Evolutionary conservation across 1,140 invertebrate genomes (phyloP).

Genomic region (Polypedilum pembai): DNA sequence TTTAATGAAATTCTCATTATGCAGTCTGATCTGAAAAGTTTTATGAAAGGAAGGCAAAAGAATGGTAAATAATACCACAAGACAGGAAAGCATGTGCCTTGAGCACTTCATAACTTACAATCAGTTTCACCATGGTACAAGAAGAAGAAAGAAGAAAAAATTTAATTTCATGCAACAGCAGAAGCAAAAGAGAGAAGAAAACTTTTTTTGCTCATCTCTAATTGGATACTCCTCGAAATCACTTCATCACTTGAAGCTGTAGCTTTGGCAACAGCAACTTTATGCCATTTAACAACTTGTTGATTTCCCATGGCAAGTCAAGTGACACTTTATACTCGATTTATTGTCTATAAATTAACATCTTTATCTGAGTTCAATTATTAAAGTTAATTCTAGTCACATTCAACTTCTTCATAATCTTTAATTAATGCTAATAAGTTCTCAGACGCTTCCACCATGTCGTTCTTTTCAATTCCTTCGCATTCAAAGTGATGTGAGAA

Average conservation of each 20-base stretch:
- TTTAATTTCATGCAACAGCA: no score
- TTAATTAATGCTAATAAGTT: constrained; percentile 56
- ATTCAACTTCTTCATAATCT: constrained; percentile 49
- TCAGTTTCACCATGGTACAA: no score
- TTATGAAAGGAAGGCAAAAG: no score
- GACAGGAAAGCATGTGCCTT: no score
- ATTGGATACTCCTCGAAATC: not conserved
- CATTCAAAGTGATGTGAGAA: constrained; percentile 48
- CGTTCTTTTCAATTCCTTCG: constrained; percentile 63
- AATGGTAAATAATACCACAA: no score
- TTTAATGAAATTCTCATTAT: no score
- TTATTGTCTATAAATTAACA: not conserved
- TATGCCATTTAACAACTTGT: not conserved
- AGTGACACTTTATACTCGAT: not conserved
- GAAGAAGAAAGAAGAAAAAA: no score
- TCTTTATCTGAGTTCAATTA: no score
- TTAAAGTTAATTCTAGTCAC: not conserved
- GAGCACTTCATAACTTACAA: no score
- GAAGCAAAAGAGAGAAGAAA: no score
- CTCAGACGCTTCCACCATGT: constrained; percentile 55
- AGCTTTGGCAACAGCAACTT: not conserved
- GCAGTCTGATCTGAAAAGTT: no score
- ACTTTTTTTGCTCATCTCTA: no score
- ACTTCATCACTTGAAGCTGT: not conserved
- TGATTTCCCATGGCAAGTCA: not conserved